phyloP scores from a whole-genome alignment of 2,888 invertebrate genomes.

The Mylabris sibirica region DNA sequence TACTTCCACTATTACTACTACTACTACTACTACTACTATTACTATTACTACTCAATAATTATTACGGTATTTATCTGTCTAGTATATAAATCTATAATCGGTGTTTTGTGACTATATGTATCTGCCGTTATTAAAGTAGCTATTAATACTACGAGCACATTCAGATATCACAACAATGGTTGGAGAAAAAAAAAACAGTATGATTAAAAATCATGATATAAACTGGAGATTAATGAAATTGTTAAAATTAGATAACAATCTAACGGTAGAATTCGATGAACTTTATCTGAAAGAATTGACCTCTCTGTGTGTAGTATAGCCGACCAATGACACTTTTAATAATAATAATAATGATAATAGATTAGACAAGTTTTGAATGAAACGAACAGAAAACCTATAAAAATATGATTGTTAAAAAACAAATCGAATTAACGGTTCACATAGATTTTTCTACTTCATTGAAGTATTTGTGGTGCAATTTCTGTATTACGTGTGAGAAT shows the following conservation, averaged over 20 bases:
- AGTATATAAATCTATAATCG: conserved; percentile 9
- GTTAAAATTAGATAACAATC: neutral
- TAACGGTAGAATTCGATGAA: conserved; percentile 1
- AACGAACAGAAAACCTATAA: neutral
- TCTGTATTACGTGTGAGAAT: neutral
- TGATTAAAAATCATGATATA: neutral
- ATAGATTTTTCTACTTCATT: too few relatives aligned
- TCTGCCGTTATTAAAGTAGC: neutral
- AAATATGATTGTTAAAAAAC: neutral
- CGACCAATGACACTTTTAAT: too few relatives aligned
- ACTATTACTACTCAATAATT: conserved; percentile 31
- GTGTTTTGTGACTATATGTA: conserved; percentile 15
- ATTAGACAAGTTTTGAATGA: neutral
- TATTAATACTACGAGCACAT: neutral
- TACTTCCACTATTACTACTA: conserved; percentile 24
- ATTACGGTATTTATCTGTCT: conserved; percentile 29
- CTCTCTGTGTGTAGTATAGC: neutral
- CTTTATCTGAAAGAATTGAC: neutral
- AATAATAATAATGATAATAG: neutral
- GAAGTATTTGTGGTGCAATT: neutral
- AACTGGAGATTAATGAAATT: neutral
- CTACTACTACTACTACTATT: conserved; percentile 24
- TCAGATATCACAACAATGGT: neutral
- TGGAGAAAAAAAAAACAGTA: neutral
- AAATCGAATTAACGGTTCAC: neutral